Percentiles rank a stretch among this genome's conserved stretches.
phyloP scores from a whole-genome alignment of 1,140 invertebrate species.

The Drosophila hydei region DNA sequence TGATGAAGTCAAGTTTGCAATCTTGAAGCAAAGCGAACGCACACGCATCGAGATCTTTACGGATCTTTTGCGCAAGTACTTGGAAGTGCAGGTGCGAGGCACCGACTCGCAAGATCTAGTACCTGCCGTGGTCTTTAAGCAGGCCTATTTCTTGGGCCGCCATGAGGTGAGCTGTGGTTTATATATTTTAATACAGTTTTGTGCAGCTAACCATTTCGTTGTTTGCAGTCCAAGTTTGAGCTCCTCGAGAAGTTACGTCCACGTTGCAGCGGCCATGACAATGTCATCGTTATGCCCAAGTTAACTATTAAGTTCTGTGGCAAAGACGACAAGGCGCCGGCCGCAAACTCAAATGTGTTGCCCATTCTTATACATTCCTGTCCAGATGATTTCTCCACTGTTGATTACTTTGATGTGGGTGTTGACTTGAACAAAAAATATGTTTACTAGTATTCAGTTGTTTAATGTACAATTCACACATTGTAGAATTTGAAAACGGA shows the following conservation, averaged over 20 bases:
- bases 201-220: not conserved
- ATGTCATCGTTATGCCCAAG: constrained; percentile 85
- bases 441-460: too few species aligned
- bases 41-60: constrained; percentile 91
- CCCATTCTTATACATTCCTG: constrained; percentile 91
- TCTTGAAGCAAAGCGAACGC: constrained; percentile 87
- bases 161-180: constrained; percentile 87
- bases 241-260: constrained; percentile 86
- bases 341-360: constrained; percentile 85
- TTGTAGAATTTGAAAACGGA: constrained; percentile 89
- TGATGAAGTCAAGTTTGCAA: constrained; percentile 87
- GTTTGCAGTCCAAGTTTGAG: constrained; percentile 86
- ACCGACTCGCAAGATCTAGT: not conserved
- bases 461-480: constrained; percentile 51
- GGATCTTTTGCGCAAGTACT: constrained; percentile 88
- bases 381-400: constrained; percentile 91
- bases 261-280: constrained; percentile 84
- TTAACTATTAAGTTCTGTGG: constrained; percentile 88
- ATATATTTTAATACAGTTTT: not conserved
- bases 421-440: not conserved
- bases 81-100: constrained; percentile 87
- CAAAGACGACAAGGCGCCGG: constrained; percentile 84
- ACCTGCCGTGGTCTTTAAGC: constrained; percentile 85
- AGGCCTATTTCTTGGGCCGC: constrained; percentile 90
- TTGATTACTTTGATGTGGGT: constrained; percentile 91